These are phyloP conservation scores for Meloidogyne exigua DNA, from an alignment of 1,140 invertebrate genomes.

Conservation along the genomic window DNA sequence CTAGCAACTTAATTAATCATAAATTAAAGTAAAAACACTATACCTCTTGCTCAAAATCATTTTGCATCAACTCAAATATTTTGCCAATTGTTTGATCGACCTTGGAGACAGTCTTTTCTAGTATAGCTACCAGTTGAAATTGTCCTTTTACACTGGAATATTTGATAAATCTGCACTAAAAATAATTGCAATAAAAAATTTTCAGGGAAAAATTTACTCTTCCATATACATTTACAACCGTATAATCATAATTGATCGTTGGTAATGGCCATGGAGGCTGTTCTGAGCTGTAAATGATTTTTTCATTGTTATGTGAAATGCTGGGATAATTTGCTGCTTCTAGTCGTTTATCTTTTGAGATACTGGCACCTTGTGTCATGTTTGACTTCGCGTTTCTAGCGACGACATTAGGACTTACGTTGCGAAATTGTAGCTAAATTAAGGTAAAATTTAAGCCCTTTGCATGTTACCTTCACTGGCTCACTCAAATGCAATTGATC, in stretches of 20 bases:
- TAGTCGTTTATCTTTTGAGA: background rate
- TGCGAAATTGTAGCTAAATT: background rate
- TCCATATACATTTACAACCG: slow-evolving; percentile 11
- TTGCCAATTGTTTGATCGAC: slow-evolving; percentile 9
- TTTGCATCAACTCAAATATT: slow-evolving; percentile 14
- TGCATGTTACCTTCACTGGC: background rate
- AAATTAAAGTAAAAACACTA: background rate
- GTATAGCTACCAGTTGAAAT: slow-evolving; percentile 8
- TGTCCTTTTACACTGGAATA: background rate
- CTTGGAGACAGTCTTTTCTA: slow-evolving; percentile 16
- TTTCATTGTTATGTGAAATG: background rate
- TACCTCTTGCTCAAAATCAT: slow-evolving; percentile 11
- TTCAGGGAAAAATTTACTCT: background rate
- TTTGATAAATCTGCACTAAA: slow-evolving; percentile 9
- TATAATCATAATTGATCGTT: background rate
- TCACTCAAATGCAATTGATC: background rate
- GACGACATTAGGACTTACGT: background rate
- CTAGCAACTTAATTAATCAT: slow-evolving; percentile 6
- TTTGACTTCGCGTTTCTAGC: background rate
- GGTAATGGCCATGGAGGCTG: slow-evolving; percentile 7
- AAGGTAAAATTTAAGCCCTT: background rate
- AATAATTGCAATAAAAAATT: background rate
- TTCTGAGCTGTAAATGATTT: background rate
- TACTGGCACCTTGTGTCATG: background rate
- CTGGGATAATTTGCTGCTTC: background rate